Evolutionary conservation across 2,113 vertebrate species (phyloP).

Genomic region (Lycaon pictus): DNA sequence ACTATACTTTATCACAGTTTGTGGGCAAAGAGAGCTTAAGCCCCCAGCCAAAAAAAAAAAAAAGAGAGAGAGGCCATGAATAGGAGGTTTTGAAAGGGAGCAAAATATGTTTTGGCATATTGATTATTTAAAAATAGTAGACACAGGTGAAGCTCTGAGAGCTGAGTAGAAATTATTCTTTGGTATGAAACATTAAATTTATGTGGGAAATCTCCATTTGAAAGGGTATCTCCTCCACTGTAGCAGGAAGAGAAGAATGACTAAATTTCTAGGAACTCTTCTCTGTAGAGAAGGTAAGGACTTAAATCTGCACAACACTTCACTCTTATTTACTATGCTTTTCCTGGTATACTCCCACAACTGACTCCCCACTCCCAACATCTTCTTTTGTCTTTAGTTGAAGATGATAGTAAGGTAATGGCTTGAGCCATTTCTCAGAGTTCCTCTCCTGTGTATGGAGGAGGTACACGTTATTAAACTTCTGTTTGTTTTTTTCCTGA

Average conservation of each 20-base stretch:
- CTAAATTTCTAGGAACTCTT: not conserved
- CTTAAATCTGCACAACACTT: not conserved
- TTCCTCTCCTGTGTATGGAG: not conserved
- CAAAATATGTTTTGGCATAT: not conserved
- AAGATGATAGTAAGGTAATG: not conserved
- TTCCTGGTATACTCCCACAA: not conserved
- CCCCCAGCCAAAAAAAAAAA: not conserved
- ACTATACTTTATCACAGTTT: constrained; percentile 36
- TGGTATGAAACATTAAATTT: not conserved
- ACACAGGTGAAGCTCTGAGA: not conserved
- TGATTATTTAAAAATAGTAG: not conserved
- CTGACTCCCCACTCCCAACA: not conserved
- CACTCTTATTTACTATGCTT: not conserved
- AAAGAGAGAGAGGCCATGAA: not conserved
- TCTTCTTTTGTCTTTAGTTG: not conserved
- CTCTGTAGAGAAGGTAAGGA: not conserved
- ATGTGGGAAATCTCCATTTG: not conserved
- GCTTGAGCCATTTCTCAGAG: not conserved
- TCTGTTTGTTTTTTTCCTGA: not conserved
- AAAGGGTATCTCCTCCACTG: not conserved
- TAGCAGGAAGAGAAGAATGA: not conserved
- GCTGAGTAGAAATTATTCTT: not conserved
- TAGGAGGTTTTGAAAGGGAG: constrained; percentile 37
- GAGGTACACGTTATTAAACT: not conserved
- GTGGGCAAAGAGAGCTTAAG: constrained; percentile 1